phyloP scores from a whole-genome alignment of 2,888 invertebrate genomes.

The Sminthurides aquaticus region DNA sequence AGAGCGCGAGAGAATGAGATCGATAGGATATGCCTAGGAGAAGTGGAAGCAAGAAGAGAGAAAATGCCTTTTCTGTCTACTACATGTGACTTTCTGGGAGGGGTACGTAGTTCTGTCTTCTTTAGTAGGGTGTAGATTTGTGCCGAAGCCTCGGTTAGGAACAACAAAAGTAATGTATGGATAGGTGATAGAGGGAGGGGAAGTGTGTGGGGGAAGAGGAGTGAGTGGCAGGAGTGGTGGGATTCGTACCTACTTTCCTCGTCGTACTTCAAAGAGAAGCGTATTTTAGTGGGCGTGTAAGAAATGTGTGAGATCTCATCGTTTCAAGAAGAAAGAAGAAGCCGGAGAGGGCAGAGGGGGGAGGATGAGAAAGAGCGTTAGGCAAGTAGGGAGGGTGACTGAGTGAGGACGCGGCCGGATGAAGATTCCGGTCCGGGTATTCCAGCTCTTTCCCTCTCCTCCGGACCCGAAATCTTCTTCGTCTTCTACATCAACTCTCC shows the following conservation, averaged over 20 bases:
- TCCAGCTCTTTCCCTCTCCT: too few species aligned
- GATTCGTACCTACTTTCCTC: not conserved
- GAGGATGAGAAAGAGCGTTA: constrained; percentile 22
- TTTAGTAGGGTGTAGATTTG: too few species aligned
- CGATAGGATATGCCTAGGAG: too few species aligned
- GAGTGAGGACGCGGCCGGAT: not conserved
- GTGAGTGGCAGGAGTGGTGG: not conserved
- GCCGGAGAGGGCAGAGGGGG: constrained; percentile 19
- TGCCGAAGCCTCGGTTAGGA: too few species aligned
- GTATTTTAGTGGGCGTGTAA: not conserved
- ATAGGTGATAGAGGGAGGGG: not conserved
- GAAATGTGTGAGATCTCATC: not conserved
- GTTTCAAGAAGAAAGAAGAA: constrained; percentile 19
- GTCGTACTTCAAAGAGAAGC: not conserved
- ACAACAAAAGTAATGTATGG: not conserved
- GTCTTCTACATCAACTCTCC: too few species aligned
- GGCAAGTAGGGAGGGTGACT: constrained; percentile 11
- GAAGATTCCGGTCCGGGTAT: not conserved
- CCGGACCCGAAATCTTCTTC: too few species aligned
- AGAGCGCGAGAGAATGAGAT: too few species aligned
- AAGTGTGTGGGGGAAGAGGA: not conserved
- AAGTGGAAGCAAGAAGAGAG: too few species aligned
- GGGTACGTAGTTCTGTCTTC: too few species aligned
- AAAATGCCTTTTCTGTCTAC: too few species aligned
- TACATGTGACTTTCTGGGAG: too few species aligned